Evolutionary conservation across 2,888 invertebrate genomes (phyloP), one percentile per base, ranked within the genome.

Genomic region (Platerodrilus igneus): DNA sequence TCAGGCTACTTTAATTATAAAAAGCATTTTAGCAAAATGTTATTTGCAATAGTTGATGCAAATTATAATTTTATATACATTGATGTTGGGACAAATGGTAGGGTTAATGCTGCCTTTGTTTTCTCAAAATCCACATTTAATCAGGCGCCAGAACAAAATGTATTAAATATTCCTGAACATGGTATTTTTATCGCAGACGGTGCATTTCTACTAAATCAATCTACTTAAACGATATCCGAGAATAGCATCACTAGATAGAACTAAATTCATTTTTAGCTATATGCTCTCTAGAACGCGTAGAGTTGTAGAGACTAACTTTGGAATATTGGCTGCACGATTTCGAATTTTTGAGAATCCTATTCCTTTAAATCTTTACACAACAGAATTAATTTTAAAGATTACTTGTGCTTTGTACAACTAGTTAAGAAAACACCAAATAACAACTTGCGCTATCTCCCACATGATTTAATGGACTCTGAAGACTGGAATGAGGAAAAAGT

Each of bases 81-180:
- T 28, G 31, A 39, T 23, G 32, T 45, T 19, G 39, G 36, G 16
- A 42, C 45, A 41, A 47, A 47, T 45, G 46, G 47, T 15, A 18
- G 49, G 10, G 44, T 29, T 17, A 51, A 48, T 31, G 47, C 27
- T 40, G 41, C 25, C 35, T 14, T 21, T 16, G 34, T 40, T 23
- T 40, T 40, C 27, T 23, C 40, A 35, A 40, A 40, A 27, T 38
- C 23, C 20, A 31, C 47, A 14, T 37, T 42, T 22, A 48, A 45
- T 43, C 30, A 34, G 29, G 41, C 47, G 17, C 37, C 45, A 35
- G 31, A 50, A 43, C 23, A 9, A 15, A 41, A 47, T 41, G 41
- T 8, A 16, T 42, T 42, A 39, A 25, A 42, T 41, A 14, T 27
- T 11, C 27, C 27, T 10, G 11, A 10, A 14, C 9, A 27, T 14